Percentiles rank a stretch among this genome's conserved stretches.
Evolutionary conservation across 2,888 invertebrate genomes (phyloP).

Genomic region (Mylabris sibirica): DNA sequence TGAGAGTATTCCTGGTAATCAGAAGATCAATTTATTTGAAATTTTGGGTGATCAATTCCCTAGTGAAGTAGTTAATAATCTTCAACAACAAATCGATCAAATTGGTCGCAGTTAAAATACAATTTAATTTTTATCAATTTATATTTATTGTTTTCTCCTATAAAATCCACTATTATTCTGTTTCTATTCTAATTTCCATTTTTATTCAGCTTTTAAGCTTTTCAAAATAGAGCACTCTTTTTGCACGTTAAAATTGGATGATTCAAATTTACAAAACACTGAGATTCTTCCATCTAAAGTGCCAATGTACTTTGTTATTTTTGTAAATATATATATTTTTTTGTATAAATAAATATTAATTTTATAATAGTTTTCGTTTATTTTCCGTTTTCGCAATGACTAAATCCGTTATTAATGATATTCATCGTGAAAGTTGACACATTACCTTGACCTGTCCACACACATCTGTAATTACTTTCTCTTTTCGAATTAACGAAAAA

Average conservation of each 20-base stretch:
- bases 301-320: slow-evolving; percentile 24
- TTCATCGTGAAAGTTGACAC: slow-evolving; percentile 21
- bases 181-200: background rate
- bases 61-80: slow-evolving; percentile 86
- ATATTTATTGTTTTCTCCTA: slow-evolving; percentile 24
- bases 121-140: slow-evolving; percentile 3
- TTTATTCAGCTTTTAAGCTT: slow-evolving; percentile 6
- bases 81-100: slow-evolving; percentile 85
- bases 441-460: slow-evolving; percentile 21
- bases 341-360: slow-evolving; percentile 23
- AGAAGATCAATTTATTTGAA: slow-evolving; percentile 83
- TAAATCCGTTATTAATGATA: background rate
- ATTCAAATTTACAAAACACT: slow-evolving; percentile 21
- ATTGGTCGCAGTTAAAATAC: slow-evolving; percentile 71
- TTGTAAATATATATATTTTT: slow-evolving; percentile 6
- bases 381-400: background rate
- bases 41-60: slow-evolving; percentile 87
- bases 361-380: slow-evolving; percentile 11
- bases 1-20: slow-evolving; percentile 86
- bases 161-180: background rate
- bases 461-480: slow-evolving; percentile 22
- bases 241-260: slow-evolving; percentile 7
- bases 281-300: slow-evolving; percentile 33
- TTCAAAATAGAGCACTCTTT: slow-evolving; percentile 10
- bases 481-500: slow-evolving; percentile 17